These are phyloP conservation scores for Cossypha dichroa DNA, from an alignment of 2,797 vertebrate genomes.

Conservation along the genomic window DNA sequence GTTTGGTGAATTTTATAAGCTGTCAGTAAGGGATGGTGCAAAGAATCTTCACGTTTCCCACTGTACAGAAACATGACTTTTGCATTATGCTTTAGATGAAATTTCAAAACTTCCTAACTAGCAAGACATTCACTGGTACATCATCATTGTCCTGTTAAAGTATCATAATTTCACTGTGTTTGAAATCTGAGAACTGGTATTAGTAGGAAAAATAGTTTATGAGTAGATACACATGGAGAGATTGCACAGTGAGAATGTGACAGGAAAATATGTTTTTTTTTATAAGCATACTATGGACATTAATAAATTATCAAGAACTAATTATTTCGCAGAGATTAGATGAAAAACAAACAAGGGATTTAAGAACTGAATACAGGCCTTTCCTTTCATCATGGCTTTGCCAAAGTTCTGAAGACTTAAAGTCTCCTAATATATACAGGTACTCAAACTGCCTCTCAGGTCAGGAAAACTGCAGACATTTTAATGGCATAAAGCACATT, in stretches of 20 bases:
- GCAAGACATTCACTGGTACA: not conserved
- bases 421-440: not conserved
- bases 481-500: not conserved
- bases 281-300: not conserved
- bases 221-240: not conserved
- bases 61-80: not conserved
- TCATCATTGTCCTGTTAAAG: not conserved
- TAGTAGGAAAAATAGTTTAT: not conserved
- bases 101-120: not conserved
- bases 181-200: not conserved
- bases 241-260: not conserved
- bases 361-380: not conserved
- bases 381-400: not conserved
- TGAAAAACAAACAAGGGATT: fast-evolving
- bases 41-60: not conserved
- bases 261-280: fast-evolving
- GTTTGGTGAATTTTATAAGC: not conserved
- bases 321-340: not conserved
- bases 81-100: not conserved
- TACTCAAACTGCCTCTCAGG: not conserved
- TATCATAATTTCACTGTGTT: not conserved
- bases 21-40: not conserved
- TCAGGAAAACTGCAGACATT: not conserved
- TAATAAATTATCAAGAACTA: not conserved
- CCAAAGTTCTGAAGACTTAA: not conserved